Conservation (phyloP, 2,797 vertebrate genomes). For the Phoxinus dragarum region DNA sequence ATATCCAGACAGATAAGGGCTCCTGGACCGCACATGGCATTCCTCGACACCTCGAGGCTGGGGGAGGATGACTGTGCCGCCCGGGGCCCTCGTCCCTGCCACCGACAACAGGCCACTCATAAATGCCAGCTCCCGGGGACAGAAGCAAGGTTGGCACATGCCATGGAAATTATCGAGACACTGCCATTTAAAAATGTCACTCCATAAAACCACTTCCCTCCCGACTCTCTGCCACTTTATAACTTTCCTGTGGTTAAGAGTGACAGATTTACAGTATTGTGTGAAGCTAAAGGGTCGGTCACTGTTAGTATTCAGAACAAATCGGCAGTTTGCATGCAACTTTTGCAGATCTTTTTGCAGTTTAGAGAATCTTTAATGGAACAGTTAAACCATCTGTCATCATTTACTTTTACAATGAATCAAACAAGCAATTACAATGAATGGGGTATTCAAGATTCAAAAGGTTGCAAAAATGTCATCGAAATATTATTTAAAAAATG, state of each 20-base stretch:
- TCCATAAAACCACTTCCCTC: constrained; percentile 53
- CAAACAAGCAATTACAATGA: background rate
- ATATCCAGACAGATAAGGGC: constrained; percentile 49
- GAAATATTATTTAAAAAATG: background rate
- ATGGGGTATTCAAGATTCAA: background rate
- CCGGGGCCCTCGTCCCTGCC: constrained; percentile 57
- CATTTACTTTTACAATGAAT: background rate
- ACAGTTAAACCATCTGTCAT: background rate
- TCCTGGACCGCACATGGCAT: constrained; percentile 54
- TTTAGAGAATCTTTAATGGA: constrained; percentile 31
- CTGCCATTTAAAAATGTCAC: constrained; percentile 81
- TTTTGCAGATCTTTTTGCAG: constrained; percentile 46
- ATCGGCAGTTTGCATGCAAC: constrained; percentile 46
- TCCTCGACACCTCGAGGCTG: constrained; percentile 63
- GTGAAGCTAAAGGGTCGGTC: constrained; percentile 62
- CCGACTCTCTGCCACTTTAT: constrained; percentile 58
- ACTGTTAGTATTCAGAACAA: constrained; percentile 61
- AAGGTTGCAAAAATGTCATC: background rate
- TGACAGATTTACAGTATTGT: constrained; percentile 22
- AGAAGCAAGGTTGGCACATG: constrained; percentile 70
- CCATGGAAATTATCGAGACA: constrained; percentile 68
- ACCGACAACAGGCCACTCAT: constrained; percentile 72
- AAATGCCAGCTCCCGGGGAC: constrained; percentile 75
- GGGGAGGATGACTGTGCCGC: constrained; percentile 13
- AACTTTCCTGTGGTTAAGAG: constrained; percentile 61